Evolutionary conservation across 2,113 vertebrate genomes (phyloP).

Genomic region (Platichthys flesus): DNA sequence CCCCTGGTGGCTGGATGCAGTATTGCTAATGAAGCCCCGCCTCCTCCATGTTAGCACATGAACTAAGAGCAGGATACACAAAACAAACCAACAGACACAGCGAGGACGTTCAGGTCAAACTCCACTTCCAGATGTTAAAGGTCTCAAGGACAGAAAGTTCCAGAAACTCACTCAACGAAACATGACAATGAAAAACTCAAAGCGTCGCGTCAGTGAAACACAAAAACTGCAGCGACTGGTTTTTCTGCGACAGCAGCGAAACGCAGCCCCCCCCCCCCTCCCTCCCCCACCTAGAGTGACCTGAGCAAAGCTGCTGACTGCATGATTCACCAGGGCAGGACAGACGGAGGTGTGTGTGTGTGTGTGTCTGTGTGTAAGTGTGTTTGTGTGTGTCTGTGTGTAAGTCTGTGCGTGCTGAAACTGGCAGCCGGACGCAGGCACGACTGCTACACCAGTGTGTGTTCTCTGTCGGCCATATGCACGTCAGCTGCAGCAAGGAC

Average conservation of each 20-base stretch:
- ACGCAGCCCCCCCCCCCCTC: not conserved
- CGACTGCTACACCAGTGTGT: conserved; percentile 32
- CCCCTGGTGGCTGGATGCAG: too few species aligned
- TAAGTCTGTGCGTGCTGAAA: not conserved
- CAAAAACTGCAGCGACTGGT: conserved; percentile 29
- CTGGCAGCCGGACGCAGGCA: conserved; percentile 37
- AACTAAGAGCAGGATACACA: too few species aligned
- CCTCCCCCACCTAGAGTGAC: conserved; percentile 49
- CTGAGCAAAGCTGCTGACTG: conserved; percentile 60
- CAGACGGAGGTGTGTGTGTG: conserved; percentile 37
- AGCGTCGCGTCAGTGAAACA: conserved; percentile 13
- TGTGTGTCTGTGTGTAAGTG: conserved; percentile 18
- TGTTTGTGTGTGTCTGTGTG: not conserved
- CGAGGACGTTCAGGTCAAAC: too few species aligned
- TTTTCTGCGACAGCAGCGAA: conserved; percentile 34
- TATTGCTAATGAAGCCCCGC: too few species aligned
- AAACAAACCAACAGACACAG: too few species aligned
- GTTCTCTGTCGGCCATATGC: conserved; percentile 38
- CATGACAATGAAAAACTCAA: conserved; percentile 3
- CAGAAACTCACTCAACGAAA: conserved; percentile 1
- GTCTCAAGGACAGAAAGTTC: not conserved
- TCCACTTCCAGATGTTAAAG: too few species aligned
- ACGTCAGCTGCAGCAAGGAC: conserved; percentile 23
- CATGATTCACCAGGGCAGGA: conserved; percentile 52
- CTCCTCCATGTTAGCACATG: too few species aligned